Base-by-base conservation (phyloP, 2,797 vertebrate species). In the Neosilurus hyrtlii region DNA sequence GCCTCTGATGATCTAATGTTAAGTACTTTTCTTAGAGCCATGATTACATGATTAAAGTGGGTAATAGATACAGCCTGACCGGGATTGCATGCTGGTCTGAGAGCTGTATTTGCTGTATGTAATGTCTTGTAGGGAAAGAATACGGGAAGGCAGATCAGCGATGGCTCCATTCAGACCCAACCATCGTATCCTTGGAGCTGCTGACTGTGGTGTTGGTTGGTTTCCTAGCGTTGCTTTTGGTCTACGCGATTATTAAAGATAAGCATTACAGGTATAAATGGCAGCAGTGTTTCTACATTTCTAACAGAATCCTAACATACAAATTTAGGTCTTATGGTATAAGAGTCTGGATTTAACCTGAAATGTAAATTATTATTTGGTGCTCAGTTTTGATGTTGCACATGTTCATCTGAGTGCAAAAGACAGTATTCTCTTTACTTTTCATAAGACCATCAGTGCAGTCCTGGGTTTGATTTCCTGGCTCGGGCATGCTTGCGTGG, bases 111-210 rank as follows among this genome's bases (percentile, higher is more conserved):
- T 72, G 24, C 14, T 74, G 15, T 82, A 26, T 68, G 24, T 79
- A 81, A 67, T 76, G 7, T 52, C 65, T 83, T 79, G 20, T 70
- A 96, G 95, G 96, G 95, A 95, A 93, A 84, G 95, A 96, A 88
- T 96, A 96, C 73, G 89, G 95, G 54, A 95, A 93, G 89, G 95
- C 95, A 2, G 95, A 96, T 84, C 80, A 89, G 22, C 93, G 94
- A 11, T 96, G 94, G 93, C 87, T 94, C 49, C 20, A 89, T 88
- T 91, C 92, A 52, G 93, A 94, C 84, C 91, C 95, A 0, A 93
- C 90, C 0, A 91, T 96, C 0, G 79, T 92, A 1, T 94, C 93
- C 16, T 26, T 96, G 72, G 94, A 96, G 87, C 90, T 92, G 30
- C 81, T 94, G 26, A 94, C 94, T 0, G 92, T 94, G 0, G 43